These are phyloP conservation scores for Drosophila sproati DNA, from an alignment of 1,140 invertebrate genomes.

Conservation along the genomic window DNA sequence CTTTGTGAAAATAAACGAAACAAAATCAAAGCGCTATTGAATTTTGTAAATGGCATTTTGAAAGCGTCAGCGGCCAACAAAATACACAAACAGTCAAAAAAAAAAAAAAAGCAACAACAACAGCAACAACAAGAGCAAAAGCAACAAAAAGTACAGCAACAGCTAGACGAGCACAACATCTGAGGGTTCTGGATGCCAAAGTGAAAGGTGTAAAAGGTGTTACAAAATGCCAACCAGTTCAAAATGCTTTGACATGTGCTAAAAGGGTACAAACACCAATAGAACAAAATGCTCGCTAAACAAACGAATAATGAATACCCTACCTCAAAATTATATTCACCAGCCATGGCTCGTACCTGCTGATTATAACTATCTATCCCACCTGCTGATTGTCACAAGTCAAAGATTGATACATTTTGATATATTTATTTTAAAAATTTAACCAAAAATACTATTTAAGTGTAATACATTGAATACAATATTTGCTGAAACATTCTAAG, in stretches of 20 bases:
- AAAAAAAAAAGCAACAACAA: conserved; percentile 7
- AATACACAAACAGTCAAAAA: conserved; percentile 34
- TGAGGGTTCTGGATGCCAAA: conserved; percentile 55
- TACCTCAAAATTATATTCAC: neutral
- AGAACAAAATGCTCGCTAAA: neutral
- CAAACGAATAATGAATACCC: neutral
- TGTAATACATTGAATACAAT: no score
- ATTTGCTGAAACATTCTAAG: no score
- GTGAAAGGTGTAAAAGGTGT: conserved; percentile 72
- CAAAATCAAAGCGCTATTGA: conserved; percentile 81
- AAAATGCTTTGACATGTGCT: conserved; percentile 80
- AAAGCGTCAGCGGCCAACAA: conserved; percentile 56
- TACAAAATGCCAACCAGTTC: conserved; percentile 76
- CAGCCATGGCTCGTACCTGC: no score
- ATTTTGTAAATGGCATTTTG: conserved; percentile 80
- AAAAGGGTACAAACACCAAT: conserved; percentile 62
- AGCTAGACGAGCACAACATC: conserved; percentile 5
- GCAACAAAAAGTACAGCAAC: conserved; percentile 27
- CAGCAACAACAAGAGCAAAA: conserved; percentile 30
- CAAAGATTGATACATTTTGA: no score
- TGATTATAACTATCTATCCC: no score
- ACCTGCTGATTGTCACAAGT: no score
- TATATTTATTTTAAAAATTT: no score
- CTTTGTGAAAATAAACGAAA: conserved; percentile 80
- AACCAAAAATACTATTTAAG: no score